Conservation (phyloP, 2,888 invertebrate genomes). For the Crematogaster levior region DNA sequence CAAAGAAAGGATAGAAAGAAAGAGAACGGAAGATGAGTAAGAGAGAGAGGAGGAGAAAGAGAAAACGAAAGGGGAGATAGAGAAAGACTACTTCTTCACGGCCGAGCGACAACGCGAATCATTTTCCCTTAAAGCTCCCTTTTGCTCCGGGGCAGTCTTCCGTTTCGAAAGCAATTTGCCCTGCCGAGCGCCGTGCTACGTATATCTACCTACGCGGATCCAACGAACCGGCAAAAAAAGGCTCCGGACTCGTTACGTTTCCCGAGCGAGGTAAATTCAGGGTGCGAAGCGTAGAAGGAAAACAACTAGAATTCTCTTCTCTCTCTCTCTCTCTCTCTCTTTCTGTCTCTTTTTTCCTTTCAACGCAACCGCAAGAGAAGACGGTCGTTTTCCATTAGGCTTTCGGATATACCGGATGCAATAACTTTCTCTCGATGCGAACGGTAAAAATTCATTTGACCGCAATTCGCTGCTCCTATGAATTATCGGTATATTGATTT, state of each 20-base stretch:
- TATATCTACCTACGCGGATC: conserved; percentile 59
- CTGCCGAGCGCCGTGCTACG: conserved; percentile 52
- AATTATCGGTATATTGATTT: conserved; percentile 34
- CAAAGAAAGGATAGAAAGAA: neutral
- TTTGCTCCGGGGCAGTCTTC: conserved; percentile 68
- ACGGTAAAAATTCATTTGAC: conserved; percentile 53
- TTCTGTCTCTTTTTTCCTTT: conserved; percentile 29
- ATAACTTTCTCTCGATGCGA: conserved; percentile 52
- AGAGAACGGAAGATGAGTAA: neutral
- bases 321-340: conserved; percentile 10
- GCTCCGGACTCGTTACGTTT: conserved; percentile 64
- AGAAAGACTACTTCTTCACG: conserved; percentile 59
- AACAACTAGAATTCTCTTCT: conserved; percentile 60
- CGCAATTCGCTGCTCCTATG: conserved; percentile 46
- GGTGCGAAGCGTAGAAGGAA: conserved; percentile 54
- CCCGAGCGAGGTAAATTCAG: conserved; percentile 63
- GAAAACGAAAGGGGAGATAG: neutral
- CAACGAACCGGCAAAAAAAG: conserved; percentile 64
- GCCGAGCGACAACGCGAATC: conserved; percentile 71
- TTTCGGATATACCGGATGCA: conserved; percentile 25
- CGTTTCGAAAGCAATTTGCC: conserved; percentile 77
- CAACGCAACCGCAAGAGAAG: conserved; percentile 46
- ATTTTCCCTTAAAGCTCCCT: conserved; percentile 70
- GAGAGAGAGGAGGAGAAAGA: neutral
- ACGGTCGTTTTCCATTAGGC: conserved; percentile 61